phyloP scores from a whole-genome alignment of 1,140 invertebrate genomes.

The Tetranychus cinnabarinus region DNA sequence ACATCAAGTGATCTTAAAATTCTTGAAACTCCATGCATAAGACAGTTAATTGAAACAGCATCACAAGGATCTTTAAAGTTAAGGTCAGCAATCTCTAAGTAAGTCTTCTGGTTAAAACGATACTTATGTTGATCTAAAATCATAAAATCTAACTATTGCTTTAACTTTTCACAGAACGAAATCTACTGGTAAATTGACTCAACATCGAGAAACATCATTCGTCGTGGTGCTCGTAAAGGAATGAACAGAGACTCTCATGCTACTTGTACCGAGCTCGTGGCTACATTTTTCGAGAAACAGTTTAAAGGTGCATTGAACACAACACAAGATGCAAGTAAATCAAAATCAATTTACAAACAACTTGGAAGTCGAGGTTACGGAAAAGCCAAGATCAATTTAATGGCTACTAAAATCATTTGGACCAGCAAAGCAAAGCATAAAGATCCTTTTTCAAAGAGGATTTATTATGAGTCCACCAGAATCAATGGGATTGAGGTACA shows the following conservation, averaged over 20 bases:
- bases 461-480: constrained; percentile 3
- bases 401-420: neutral
- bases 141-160: no score
- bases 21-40: constrained; percentile 47
- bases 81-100: no score
- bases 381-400: neutral
- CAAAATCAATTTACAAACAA: neutral
- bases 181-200: no score
- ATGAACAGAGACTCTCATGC: constrained; percentile 35
- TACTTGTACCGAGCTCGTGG: constrained; percentile 56
- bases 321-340: neutral
- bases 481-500: neutral
- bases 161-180: no score
- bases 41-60: constrained; percentile 28
- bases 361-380: no score
- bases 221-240: neutral
- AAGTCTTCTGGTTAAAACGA: no score
- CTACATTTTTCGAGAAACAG: constrained; percentile 50
- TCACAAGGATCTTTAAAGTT: neutral
- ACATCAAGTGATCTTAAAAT: constrained; percentile 35
- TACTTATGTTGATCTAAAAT: no score
- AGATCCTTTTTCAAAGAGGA: neutral
- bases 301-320: constrained; percentile 47
- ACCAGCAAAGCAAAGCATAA: neutral
- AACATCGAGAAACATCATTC: no score